Percentiles rank a stretch among this genome's conserved stretches.
Conservation (phyloP, 2,113 vertebrate species). For the Tyto alba region DNA sequence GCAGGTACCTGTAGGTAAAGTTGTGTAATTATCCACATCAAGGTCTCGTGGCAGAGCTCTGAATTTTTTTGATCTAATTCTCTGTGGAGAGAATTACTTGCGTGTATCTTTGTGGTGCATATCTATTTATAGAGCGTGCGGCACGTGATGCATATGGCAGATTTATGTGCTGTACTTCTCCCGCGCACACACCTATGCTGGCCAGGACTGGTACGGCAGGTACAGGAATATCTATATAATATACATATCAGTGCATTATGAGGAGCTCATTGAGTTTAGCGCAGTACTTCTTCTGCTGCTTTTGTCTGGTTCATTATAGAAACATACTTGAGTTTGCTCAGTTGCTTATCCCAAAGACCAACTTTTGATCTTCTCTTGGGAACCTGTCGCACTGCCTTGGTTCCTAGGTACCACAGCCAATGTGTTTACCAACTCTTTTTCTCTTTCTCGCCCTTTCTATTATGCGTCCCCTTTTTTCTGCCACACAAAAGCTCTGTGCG, state of each 20-base stretch:
- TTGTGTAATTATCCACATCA: accelerated
- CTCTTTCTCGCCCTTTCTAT: conserved; percentile 57
- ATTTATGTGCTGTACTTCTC: neutral
- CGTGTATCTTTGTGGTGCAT: neutral
- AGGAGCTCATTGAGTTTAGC: neutral
- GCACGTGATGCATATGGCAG: accelerated
- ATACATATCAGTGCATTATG: conserved; percentile 42
- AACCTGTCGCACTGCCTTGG: conserved; percentile 58
- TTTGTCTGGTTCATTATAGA: conserved; percentile 48
- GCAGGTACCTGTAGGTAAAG: neutral
- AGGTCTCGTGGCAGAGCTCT: neutral
- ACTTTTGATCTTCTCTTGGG: conserved; percentile 71
- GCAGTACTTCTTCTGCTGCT: neutral
- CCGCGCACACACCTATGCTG: accelerated
- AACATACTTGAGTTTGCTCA: conserved; percentile 51
- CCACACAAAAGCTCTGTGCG: conserved; percentile 54
- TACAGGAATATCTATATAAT: conserved; percentile 13
- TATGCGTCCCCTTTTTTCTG: conserved; percentile 43
- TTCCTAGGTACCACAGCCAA: conserved; percentile 61
- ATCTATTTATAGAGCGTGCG: neutral
- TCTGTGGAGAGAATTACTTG: neutral
- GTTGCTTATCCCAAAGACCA: conserved; percentile 51
- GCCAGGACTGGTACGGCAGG: neutral
- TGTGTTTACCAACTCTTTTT: conserved; percentile 68
- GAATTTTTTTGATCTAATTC: neutral